phyloP scores from a whole-genome alignment of 2,888 invertebrate genomes.

The Cecidostiba fungosa region DNA sequence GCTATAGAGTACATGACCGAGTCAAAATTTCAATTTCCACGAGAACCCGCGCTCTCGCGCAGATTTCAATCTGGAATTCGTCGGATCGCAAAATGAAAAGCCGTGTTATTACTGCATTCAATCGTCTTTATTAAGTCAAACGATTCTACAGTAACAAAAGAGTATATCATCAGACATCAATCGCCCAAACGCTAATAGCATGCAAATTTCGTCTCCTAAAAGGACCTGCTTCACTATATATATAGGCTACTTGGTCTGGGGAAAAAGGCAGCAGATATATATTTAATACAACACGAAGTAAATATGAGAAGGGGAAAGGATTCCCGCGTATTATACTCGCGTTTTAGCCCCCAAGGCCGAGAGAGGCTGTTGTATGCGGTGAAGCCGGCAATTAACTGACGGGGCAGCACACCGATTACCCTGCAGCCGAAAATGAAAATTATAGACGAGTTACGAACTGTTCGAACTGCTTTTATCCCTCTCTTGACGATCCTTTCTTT shows the following conservation, averaged over 20 bases:
- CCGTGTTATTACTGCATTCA: not conserved
- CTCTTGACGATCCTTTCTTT: too few species aligned
- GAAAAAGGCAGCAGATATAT: not conserved
- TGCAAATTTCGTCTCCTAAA: not conserved
- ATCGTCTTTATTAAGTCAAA: not conserved
- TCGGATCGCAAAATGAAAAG: not conserved
- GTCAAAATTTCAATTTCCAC: not conserved
- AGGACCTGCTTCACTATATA: not conserved
- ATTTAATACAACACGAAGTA: not conserved
- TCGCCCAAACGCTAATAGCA: not conserved
- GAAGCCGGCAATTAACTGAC: conserved; percentile 73
- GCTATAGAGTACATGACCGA: too few species aligned
- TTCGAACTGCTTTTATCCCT: conserved; percentile 14
- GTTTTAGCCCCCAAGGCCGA: conserved; percentile 30
- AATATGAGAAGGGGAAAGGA: conserved; percentile 15
- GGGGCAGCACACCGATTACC: conserved; percentile 71
- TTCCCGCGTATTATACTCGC: not conserved
- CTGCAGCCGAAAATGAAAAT: conserved; percentile 74
- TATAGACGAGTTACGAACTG: conserved; percentile 66
- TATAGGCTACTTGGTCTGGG: too few species aligned
- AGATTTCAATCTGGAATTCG: not conserved
- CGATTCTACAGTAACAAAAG: not conserved
- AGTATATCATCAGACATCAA: not conserved
- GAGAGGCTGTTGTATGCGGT: conserved; percentile 60
- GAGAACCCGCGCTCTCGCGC: not conserved